Conservation (phyloP, 2,888 invertebrate genomes). For the Caradrina kadenii region DNA sequence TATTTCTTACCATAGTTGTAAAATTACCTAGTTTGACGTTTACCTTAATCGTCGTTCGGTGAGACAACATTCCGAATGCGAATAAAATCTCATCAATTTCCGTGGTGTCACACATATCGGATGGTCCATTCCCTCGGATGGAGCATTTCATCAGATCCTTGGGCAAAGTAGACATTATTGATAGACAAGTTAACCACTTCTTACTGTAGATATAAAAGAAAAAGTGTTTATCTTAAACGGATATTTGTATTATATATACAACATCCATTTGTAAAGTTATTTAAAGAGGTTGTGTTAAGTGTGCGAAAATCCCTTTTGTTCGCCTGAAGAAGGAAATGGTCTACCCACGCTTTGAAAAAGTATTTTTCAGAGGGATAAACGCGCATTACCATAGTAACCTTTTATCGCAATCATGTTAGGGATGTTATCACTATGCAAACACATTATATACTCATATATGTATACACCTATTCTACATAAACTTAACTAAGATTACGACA, state of each 20-base stretch:
- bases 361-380: slow-evolving; percentile 46
- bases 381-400: slow-evolving; percentile 37
- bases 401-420: slow-evolving; percentile 34
- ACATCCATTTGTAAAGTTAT: slow-evolving; percentile 48
- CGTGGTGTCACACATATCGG: not conserved
- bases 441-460: not conserved
- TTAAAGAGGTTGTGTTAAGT: slow-evolving; percentile 45
- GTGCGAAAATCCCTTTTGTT: slow-evolving; percentile 54
- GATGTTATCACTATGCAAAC: slow-evolving; percentile 22
- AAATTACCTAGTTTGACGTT: not conserved
- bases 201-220: not conserved
- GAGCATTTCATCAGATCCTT: not conserved
- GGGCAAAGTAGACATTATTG: not conserved
- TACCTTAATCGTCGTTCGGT: not conserved
- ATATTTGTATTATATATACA: slow-evolving; percentile 10
- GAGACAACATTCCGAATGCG: not conserved
- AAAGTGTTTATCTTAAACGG: not conserved
- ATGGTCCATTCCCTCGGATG: not conserved
- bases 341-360: slow-evolving; percentile 40
- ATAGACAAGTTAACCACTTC: not conserved
- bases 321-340: slow-evolving; percentile 52
- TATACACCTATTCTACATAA: not conserved
- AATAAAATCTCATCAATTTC: slow-evolving; percentile 9
- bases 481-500: slow-evolving; percentile 6
- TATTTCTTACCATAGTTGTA: not conserved